Evolutionary conservation across 2,797 vertebrate species (phyloP), one percentile per base, ranked within the genome.

Genomic region (Sebastolobus alascanus): DNA sequence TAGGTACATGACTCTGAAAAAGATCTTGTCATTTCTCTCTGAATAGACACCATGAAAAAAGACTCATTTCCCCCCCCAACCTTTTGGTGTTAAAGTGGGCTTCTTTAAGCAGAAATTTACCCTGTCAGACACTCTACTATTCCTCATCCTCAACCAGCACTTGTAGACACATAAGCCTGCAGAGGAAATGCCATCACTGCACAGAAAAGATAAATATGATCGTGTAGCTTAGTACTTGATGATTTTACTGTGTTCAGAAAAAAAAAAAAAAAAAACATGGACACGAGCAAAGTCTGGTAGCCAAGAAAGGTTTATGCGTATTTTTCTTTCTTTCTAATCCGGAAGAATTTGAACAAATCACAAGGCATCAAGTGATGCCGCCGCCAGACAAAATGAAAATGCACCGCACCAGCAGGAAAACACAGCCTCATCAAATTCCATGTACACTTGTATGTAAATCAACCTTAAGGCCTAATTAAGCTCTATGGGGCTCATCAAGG

Each of bases 1-100:
- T 95, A 97, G 95, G 96, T 96, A 96, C 95, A 95, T 96, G 95
- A 96, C 92, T 93, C 87, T 95, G 94, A 94, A 94, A 90, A 90
- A 94, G 84, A 92, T 91, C 87, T 91, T 91, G 90, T 94, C 90
- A 93, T 95, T 95, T 94, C 88, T 89, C 77, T 87, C 82, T 80
- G 86, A 92, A 96, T 94, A 93, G 92, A 93, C 73, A 80, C 77
- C 73, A 70, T 81, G 78, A 84, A 84, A 87, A 89, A 85, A 54
- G n/a, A 54, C 8, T 56, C 73, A 60, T 58, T 27, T 20, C 22
- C 20, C 6, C 43, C 11, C 31, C n/a, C 56, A 38, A 38, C 43
- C 54, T 73, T 87, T 90, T 86, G 79, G 80, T 90, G 85, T 90
- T 91, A 85, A 89, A 81, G 79, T 84, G 82, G 80, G 73, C 69